Evolutionary conservation across 1,140 invertebrate species (phyloP), one percentile per base, ranked within the genome.

Genomic region (Pseudomyrmex cubaensis): DNA sequence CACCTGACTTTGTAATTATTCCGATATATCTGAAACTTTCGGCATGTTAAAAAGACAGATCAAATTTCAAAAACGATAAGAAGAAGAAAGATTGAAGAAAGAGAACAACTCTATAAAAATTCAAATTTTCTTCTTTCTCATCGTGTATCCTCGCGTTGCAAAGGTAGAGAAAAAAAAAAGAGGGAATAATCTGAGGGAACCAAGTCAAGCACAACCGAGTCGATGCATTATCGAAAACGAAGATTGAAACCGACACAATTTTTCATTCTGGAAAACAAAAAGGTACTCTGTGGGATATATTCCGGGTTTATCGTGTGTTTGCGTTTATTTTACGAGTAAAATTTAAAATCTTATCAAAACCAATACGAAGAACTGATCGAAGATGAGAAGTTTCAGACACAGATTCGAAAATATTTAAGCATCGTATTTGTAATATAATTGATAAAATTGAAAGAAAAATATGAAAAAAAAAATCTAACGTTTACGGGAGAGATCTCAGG

Each of bases 1-100:
- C 69, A 82, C 73, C 17, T 44, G 35, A 86, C 52, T 87, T 46
- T 52, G 22, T 76, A 46, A 85, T 48, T 17, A 63, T 59, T 17
- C 13, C 35, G 56, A 46, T 52, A 72, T 82, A 12, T 72, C 62
- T 44, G 69, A 57, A 48, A 70, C 56, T 77, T 70, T 8, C 69
- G 50, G 52, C 46, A 56, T 76, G n/a, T 72, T 8, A 54, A 77
- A 77, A 84, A 54, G 59, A 78, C n/a, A 7, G n/a, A 54, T 75
- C 12, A 54, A 48, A 62, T 20, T 15, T 7, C 2, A 2, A 25
- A 25, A 63, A 15, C 8, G 10, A 22, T 15, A 22, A 20, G 20
- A 13, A 64, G 7, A 10, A 20, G 50, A 25, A 66, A 35, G 25
- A 1, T 7, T 7, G 52, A 72, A 25, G n/a, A 25, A 35, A 4